Percentiles rank a stretch among this genome's conserved stretches.
These are phyloP conservation scores for Coptodon bakossiorum DNA, from an alignment of 2,113 vertebrate species.

Conservation along the genomic window DNA sequence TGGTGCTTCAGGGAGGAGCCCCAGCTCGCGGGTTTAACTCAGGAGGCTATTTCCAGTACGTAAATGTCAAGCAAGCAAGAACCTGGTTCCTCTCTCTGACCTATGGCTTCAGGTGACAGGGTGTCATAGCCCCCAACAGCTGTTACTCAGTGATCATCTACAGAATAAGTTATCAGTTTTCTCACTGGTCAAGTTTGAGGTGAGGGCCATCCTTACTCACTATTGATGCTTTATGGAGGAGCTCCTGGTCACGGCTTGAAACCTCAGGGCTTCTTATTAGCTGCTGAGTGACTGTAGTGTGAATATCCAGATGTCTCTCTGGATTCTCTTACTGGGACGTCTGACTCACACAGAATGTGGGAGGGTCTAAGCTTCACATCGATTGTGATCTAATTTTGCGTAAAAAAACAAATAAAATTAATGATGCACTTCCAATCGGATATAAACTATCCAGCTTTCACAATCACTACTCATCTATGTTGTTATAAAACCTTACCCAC, in stretches of 20 bases:
- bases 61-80: background rate
- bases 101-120: background rate
- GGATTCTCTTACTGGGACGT: no score
- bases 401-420: background rate
- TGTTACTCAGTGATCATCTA: background rate
- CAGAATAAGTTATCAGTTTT: background rate
- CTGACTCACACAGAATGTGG: no score
- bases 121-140: background rate
- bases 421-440: background rate
- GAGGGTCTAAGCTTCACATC: background rate
- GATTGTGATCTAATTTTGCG: background rate
- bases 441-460: background rate
- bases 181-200: background rate
- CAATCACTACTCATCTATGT: background rate
- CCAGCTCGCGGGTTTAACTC: background rate
- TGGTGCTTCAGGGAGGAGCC: background rate
- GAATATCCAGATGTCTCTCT: no score
- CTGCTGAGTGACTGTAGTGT: background rate
- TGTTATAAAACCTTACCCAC: background rate
- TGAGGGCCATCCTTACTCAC: background rate
- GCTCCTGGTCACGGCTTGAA: background rate
- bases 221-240: background rate
- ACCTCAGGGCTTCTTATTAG: background rate
- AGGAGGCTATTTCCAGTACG: background rate
- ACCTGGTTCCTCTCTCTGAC: background rate